Conservation (phyloP, 2,113 vertebrate species). For the Regulus satrapa region DNA sequence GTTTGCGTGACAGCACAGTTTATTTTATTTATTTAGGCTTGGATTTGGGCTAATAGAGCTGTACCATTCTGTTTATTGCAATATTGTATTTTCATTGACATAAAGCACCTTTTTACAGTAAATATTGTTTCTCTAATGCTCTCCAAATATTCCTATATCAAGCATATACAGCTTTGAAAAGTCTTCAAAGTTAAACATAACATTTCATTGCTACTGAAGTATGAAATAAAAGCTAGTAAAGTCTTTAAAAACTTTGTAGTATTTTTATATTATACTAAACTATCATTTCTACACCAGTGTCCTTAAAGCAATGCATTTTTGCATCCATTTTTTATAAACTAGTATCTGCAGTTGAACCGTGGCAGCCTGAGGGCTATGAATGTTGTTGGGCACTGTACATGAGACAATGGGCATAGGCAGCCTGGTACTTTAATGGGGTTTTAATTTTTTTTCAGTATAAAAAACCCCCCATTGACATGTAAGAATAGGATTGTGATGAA, state of each 20-base stretch:
- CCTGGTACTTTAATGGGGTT: neutral
- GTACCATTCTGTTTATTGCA: neutral
- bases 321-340: neutral
- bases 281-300: neutral
- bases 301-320: neutral
- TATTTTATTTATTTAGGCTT: neutral
- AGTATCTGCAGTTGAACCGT: neutral
- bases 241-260: neutral
- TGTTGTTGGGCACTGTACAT: neutral
- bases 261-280: neutral
- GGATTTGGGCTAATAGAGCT: neutral
- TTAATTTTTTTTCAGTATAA: neutral
- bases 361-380: neutral
- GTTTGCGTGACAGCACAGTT: neutral
- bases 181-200: neutral
- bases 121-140: neutral
- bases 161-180: neutral
- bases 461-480: fast-evolving
- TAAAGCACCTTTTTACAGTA: neutral
- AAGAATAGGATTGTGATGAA: neutral
- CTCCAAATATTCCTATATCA: neutral
- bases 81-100: neutral
- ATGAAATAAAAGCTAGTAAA: neutral
- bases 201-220: neutral
- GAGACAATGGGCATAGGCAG: neutral